Conservation (phyloP, 1,140 invertebrate genomes). For the Ooceraea biroi region DNA sequence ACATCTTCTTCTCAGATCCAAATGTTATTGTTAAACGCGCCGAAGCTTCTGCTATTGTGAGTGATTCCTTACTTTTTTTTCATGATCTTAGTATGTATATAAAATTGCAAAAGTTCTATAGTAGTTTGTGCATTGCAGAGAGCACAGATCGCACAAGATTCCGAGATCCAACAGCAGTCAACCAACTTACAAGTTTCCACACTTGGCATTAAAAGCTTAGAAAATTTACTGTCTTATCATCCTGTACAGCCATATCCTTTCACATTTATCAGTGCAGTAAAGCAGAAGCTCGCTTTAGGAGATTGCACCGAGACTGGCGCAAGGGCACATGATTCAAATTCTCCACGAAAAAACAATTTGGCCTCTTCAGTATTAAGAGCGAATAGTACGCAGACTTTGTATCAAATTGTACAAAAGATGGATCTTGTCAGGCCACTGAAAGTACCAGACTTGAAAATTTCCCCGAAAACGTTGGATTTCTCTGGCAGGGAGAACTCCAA, state of each 20-base stretch:
- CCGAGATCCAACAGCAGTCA: constrained; percentile 62
- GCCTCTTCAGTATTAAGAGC: constrained; percentile 52
- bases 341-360: constrained; percentile 64
- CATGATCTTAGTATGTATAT: not conserved
- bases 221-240: constrained; percentile 76
- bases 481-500: constrained; percentile 79
- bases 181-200: constrained; percentile 2
- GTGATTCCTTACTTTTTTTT: constrained; percentile 43
- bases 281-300: constrained; percentile 80
- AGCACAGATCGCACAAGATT: constrained; percentile 49
- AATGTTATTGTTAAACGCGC: constrained; percentile 76
- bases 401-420: constrained; percentile 77
- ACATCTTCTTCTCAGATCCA: constrained; percentile 81
- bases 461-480: constrained; percentile 83
- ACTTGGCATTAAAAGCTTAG: constrained; percentile 69
- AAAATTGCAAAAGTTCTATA: not conserved
- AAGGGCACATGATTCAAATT: constrained; percentile 71
- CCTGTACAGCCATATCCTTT: constrained; percentile 83
- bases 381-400: constrained; percentile 65
- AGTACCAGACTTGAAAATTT: constrained; percentile 84
- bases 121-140: constrained; percentile 57
- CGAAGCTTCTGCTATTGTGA: constrained; percentile 75
- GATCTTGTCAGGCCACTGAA: constrained; percentile 83
- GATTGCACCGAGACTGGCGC: constrained; percentile 71
- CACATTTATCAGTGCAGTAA: constrained; percentile 84